phyloP scores from a whole-genome alignment of 2,888 invertebrate genomes.

The Ichneumoninae sp. region DNA sequence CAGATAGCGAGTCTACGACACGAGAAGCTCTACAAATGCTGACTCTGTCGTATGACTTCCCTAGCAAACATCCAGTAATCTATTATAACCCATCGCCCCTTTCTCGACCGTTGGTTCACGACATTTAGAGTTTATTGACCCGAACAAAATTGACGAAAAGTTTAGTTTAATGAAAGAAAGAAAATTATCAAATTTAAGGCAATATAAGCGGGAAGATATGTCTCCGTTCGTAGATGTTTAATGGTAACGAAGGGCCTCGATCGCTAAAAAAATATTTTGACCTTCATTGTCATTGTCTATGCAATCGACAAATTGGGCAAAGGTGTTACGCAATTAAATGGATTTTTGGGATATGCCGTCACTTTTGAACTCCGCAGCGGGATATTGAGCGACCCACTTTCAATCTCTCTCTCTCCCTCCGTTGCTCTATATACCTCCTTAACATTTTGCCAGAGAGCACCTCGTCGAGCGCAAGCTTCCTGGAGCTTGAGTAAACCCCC shows the following conservation, averaged over 20 bases:
- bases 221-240: neutral
- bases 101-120: slow-evolving; percentile 7
- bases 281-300: neutral
- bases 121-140: slow-evolving; percentile 35
- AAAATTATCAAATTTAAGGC: slow-evolving; percentile 4
- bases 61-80: slow-evolving; percentile 52
- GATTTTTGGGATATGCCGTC: slow-evolving; percentile 33
- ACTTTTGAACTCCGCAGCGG: slow-evolving; percentile 33
- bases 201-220: neutral
- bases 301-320: neutral
- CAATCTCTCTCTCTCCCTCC: slow-evolving; percentile 28
- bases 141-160: neutral
- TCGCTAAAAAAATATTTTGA: neutral
- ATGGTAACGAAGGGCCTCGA: neutral
- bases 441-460: slow-evolving; percentile 29
- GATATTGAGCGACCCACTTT: slow-evolving; percentile 57
- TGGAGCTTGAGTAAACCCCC: slow-evolving; percentile 13
- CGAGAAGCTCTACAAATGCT: slow-evolving; percentile 79
- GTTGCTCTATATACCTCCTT: slow-evolving; percentile 30
- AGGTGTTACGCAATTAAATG: neutral
- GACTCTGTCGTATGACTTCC: slow-evolving; percentile 78
- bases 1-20: slow-evolving; percentile 59
- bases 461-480: slow-evolving; percentile 36
- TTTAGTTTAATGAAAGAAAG: neutral
- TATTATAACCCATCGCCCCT: slow-evolving; percentile 42